Evolutionary conservation across 23 tunicate species (phyloP).

Genomic region (Ascidia mentula): DNA sequence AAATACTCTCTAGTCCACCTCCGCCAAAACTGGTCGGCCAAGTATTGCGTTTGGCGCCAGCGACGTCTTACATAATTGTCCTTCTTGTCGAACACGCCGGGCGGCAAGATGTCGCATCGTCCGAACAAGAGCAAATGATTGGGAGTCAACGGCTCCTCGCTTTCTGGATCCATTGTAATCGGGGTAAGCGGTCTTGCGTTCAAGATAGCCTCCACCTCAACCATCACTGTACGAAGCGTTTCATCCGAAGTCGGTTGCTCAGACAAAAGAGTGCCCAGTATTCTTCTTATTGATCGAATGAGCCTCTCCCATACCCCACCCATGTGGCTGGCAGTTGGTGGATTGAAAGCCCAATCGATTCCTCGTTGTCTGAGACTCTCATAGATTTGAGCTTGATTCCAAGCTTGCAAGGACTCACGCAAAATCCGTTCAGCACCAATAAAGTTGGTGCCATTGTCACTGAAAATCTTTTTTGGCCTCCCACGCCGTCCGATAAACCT

Average conservation of each 20-base stretch:
- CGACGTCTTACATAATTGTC: constrained; percentile 19
- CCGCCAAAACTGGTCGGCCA: constrained; percentile 30
- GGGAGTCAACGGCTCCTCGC: neutral
- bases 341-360: neutral
- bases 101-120: neutral
- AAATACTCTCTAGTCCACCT: constrained; percentile 25
- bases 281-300: constrained; percentile 17
- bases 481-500: constrained; percentile 14
- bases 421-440: too few relatives aligned
- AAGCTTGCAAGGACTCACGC: too few relatives aligned
- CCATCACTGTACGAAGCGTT: constrained; percentile 11
- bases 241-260: constrained; percentile 7
- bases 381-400: constrained; percentile 10
- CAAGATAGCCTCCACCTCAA: constrained; percentile 15
- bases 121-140: constrained; percentile 18
- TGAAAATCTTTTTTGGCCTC: too few relatives aligned
- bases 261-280: neutral
- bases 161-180: neutral
- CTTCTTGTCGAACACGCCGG: constrained; percentile 37
- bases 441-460: too few relatives aligned
- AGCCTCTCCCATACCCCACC: constrained; percentile 27
- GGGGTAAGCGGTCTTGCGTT: constrained; percentile 21
- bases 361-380: neutral
- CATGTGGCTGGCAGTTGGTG: constrained; percentile 13
- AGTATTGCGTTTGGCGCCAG: constrained; percentile 22